Conservation (phyloP, 2,797 vertebrate genomes). For the Prunella strophiata region DNA sequence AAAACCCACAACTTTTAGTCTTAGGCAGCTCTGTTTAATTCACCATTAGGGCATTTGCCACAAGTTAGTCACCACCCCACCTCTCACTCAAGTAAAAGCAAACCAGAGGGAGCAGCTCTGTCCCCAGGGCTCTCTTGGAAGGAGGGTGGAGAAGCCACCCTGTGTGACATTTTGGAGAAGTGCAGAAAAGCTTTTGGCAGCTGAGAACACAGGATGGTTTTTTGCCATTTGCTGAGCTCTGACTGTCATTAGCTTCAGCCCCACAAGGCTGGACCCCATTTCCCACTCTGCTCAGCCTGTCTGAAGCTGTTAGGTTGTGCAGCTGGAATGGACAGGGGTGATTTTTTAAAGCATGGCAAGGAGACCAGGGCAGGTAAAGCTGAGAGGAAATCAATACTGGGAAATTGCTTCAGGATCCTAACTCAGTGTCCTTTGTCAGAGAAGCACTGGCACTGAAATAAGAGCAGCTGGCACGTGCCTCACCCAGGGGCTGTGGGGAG, state of each 20-base stretch:
- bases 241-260: neutral
- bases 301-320: neutral
- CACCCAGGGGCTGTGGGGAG: neutral
- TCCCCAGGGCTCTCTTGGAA: neutral
- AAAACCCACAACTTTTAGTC: neutral
- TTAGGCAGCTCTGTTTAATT: neutral
- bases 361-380: neutral
- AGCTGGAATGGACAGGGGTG: neutral
- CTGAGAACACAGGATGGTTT: neutral
- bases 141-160: neutral
- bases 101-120: neutral
- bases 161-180: neutral
- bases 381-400: constrained; percentile 29
- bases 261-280: neutral
- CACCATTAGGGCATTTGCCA: neutral
- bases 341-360: neutral
- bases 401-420: constrained; percentile 8
- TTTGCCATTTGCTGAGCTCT: neutral
- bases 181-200: neutral
- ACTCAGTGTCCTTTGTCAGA: neutral
- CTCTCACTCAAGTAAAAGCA: neutral
- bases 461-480: neutral
- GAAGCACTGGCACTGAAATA: neutral
- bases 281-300: neutral
- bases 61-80: neutral